Evolutionary conservation across 2,888 invertebrate species (phyloP).

Genomic region (Arctia plantaginis): DNA sequence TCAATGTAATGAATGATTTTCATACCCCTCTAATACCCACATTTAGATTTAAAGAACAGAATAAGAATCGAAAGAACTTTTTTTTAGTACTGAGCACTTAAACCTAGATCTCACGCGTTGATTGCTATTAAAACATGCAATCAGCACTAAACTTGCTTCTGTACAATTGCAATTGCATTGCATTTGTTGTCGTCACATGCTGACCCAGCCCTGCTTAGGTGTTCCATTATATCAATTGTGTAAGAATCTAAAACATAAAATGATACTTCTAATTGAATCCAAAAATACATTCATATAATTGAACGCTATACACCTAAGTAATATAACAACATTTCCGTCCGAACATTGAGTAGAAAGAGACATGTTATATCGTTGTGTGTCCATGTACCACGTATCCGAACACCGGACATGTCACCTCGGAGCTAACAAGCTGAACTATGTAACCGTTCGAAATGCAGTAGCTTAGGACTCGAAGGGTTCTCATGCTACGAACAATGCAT

Average conservation of each 20-base stretch:
- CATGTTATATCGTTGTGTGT: conserved; percentile 35
- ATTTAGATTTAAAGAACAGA: background rate
- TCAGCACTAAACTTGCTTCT: background rate
- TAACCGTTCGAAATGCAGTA: conserved; percentile 59
- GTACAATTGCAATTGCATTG: background rate
- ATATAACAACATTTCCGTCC: conserved; percentile 42
- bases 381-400: conserved; percentile 21
- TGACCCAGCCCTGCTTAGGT: background rate
- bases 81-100: background rate
- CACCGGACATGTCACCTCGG: conserved; percentile 62
- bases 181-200: background rate
- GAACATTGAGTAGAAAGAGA: conserved; percentile 38
- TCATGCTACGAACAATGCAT: conserved; percentile 69
- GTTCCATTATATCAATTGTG: background rate
- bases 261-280: conserved; percentile 41
- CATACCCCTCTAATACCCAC: background rate
- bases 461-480: conserved; percentile 56
- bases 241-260: conserved; percentile 23
- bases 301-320: conserved; percentile 40
- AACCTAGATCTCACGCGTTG: background rate
- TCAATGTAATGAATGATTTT: background rate
- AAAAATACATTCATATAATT: conserved; percentile 39
- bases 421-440: conserved; percentile 67
- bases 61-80: background rate
- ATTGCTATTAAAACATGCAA: background rate